Evolutionary conservation across 2,797 vertebrate genomes (phyloP).

Genomic region (Setipinna tenuifilis): DNA sequence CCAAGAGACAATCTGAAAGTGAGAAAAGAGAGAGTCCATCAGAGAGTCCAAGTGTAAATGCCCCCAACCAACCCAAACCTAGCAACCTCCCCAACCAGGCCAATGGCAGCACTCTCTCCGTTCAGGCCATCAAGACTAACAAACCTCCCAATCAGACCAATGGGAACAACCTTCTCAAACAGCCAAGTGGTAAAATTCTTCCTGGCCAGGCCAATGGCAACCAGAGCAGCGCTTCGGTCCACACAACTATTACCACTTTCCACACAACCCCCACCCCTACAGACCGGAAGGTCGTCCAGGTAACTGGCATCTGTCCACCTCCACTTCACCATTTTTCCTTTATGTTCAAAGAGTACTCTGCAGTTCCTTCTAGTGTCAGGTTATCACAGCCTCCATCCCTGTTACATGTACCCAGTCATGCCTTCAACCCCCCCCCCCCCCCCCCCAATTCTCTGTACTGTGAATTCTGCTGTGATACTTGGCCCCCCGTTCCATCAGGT

Average conservation of each 20-base stretch:
- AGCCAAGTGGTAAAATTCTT: conserved; percentile 53
- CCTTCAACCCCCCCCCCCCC: not conserved
- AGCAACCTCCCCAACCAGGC: conserved; percentile 28
- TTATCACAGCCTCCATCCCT: not conserved
- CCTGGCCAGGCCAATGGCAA: conserved; percentile 71
- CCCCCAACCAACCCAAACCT: conserved; percentile 22
- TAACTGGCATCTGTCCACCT: conserved; percentile 43
- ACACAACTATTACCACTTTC: conserved; percentile 74
- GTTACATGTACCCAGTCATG: not conserved
- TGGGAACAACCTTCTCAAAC: conserved; percentile 47
- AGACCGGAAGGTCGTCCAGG: conserved; percentile 71
- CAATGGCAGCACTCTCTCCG: conserved; percentile 39
- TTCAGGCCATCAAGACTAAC: not conserved
- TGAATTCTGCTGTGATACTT: conserved; percentile 30
- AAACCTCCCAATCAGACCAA: conserved; percentile 33
- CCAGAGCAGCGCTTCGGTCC: conserved; percentile 58
- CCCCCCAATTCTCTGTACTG: not conserved
- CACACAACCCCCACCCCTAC: conserved; percentile 75
- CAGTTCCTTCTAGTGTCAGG: not conserved
- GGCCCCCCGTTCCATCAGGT: conserved; percentile 66
- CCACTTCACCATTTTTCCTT: not conserved
- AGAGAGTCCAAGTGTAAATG: not conserved
- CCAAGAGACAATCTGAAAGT: conserved; percentile 45
- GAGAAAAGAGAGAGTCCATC: conserved; percentile 39
- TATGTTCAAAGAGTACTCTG: not conserved